Conservation (phyloP, 2,113 vertebrate genomes). For the Mesoclemmys tuberculata region DNA sequence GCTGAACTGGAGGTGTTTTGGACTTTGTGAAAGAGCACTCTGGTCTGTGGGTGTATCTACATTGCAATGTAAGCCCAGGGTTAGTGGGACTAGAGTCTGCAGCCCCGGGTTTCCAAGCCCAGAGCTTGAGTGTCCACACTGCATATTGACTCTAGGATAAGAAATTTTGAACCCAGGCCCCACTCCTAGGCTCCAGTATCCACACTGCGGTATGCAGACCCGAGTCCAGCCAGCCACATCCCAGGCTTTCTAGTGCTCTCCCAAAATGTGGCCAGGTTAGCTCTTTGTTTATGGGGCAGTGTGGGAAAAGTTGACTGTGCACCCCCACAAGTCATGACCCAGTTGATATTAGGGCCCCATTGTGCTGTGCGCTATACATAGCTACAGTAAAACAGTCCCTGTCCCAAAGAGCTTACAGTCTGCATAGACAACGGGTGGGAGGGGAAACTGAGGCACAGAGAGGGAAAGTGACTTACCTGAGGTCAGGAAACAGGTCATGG, state of each 20-base stretch:
- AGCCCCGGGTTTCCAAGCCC: neutral
- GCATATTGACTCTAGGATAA: neutral
- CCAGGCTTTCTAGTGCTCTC: neutral
- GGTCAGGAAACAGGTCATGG: neutral
- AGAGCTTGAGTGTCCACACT: neutral
- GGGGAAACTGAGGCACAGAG: neutral
- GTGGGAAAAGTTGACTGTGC: neutral
- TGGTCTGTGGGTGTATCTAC: neutral
- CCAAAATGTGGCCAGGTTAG: neutral
- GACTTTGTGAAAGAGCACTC: neutral
- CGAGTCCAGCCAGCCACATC: neutral
- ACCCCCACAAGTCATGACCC: no score
- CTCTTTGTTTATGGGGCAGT: neutral
- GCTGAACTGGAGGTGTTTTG: neutral
- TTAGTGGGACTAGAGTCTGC: neutral
- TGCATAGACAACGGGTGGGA: no score
- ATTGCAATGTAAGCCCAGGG: no score
- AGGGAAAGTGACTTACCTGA: neutral
- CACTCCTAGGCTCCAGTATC: neutral
- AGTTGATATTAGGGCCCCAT: neutral
- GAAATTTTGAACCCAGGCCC: neutral
- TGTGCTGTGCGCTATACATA: neutral
- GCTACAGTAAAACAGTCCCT: neutral
- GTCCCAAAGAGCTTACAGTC: neutral
- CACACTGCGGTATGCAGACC: neutral